Percentiles rank a stretch among this genome's conserved stretches.
Conservation (phyloP, 2,888 invertebrate genomes). For the Caenorhabditis sulstoni region DNA sequence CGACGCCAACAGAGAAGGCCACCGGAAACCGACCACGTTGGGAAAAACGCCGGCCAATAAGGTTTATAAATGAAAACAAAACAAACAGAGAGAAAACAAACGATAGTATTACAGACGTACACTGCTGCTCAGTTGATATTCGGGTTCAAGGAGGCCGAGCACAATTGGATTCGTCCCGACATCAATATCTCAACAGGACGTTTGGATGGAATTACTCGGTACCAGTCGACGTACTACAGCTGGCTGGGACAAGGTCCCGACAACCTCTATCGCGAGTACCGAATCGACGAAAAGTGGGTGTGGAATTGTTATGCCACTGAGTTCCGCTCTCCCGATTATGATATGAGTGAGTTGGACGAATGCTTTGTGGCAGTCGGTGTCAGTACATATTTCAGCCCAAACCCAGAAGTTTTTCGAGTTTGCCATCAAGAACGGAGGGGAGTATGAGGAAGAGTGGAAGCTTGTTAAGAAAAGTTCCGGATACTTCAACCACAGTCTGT, state of each 20-base stretch:
- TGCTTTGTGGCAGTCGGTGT: too few species aligned
- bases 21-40: neutral
- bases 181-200: neutral
- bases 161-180: neutral
- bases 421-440: neutral
- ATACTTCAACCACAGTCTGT: neutral
- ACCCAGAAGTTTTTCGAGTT: neutral
- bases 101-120: neutral
- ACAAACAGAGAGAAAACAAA: too few species aligned
- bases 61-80: too few species aligned
- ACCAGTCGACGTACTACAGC: neutral
- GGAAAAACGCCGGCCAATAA: neutral
- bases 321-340: neutral
- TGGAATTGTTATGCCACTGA: neutral
- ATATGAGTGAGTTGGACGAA: neutral
- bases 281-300: slow-evolving; percentile 5
- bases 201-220: neutral
- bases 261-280: neutral
- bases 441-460: neutral
- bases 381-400: neutral
- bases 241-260: slow-evolving; percentile 2
- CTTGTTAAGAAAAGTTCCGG: neutral
- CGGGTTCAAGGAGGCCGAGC: neutral
- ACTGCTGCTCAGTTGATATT: neutral
- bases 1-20: too few species aligned